phyloP scores from a whole-genome alignment of 1,140 invertebrate species.

The Agrypnia vestita region DNA sequence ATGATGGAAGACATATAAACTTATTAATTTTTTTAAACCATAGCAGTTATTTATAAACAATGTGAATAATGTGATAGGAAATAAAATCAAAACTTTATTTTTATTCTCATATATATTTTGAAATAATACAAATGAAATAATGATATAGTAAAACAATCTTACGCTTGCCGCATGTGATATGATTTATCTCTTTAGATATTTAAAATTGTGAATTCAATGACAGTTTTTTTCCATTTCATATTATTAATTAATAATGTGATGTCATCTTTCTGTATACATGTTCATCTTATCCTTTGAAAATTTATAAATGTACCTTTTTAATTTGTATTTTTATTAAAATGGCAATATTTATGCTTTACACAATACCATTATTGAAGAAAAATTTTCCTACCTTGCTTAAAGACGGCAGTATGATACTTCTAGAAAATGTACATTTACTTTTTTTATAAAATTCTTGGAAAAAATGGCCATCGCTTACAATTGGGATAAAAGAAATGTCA shows the following conservation, averaged over 20 bases:
- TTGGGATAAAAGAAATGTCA: constrained; percentile 31
- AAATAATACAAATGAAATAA: constrained; percentile 51
- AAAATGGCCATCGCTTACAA: constrained; percentile 35
- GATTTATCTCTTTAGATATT: constrained; percentile 19
- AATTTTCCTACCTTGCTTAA: constrained; percentile 19
- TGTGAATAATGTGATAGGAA: background rate
- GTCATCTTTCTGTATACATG: too few relatives aligned
- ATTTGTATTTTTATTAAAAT: background rate
- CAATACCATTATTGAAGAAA: constrained; percentile 14
- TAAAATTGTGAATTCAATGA: too few relatives aligned
- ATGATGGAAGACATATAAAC: too few relatives aligned
- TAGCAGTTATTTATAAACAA: too few relatives aligned
- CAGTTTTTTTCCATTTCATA: too few relatives aligned
- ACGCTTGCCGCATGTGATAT: constrained; percentile 44
- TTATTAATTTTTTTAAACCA: too few relatives aligned
- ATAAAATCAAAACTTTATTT: background rate
- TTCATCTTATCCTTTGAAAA: too few relatives aligned
- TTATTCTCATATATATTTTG: constrained; percentile 40
- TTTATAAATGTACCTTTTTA: too few relatives aligned
- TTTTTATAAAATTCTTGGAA: constrained; percentile 41
- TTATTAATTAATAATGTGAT: too few relatives aligned
- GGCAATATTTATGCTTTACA: background rate
- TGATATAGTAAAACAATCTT: constrained; percentile 48
- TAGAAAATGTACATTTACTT: constrained; percentile 15
- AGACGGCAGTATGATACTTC: constrained; percentile 12